Evolutionary conservation across 30 jellyfish, hydroid and myxozoan genomes (phyloP).

Genomic region (Aurelia aurita): DNA sequence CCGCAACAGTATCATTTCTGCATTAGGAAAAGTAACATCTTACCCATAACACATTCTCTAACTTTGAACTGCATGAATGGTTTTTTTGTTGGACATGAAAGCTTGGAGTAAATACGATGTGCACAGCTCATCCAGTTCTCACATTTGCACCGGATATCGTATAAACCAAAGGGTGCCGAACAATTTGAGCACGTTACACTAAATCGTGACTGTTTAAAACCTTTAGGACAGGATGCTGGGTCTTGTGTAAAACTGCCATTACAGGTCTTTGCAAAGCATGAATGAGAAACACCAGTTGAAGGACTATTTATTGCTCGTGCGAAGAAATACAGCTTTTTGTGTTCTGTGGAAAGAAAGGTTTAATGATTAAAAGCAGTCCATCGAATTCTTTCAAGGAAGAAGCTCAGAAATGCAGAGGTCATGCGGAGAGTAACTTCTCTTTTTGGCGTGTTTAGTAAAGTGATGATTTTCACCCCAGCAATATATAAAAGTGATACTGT

Average conservation of each 20-base stretch:
- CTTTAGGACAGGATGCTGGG: slow-evolving; percentile 88
- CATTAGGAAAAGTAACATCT: neutral
- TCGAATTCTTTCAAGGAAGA: no score
- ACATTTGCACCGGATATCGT: slow-evolving; percentile 64
- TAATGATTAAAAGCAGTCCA: no score
- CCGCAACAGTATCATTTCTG: no score
- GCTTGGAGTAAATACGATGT: slow-evolving; percentile 75
- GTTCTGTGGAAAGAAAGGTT: slow-evolving; percentile 1
- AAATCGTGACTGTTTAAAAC: slow-evolving; percentile 69
- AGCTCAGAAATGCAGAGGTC: no score
- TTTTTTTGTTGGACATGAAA: slow-evolving; percentile 35
- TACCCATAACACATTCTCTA: slow-evolving; percentile 89
- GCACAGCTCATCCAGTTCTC: slow-evolving; percentile 92
- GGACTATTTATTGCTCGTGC: slow-evolving; percentile 37
- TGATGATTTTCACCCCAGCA: no score
- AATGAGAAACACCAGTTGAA: neutral
- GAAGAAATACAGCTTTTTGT: slow-evolving; percentile 46
- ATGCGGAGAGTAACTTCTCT: no score
- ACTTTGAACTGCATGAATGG: slow-evolving; percentile 83
- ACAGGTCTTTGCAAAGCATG: slow-evolving; percentile 48
- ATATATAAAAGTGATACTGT: no score
- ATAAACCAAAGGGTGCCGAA: slow-evolving; percentile 76
- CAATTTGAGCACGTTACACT: slow-evolving; percentile 68
- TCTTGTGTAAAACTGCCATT: slow-evolving; percentile 19
- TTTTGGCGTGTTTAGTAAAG: no score